These are phyloP conservation scores for Epinotia brunnichana DNA, from an alignment of 2,888 invertebrate genomes.

Conservation along the genomic window DNA sequence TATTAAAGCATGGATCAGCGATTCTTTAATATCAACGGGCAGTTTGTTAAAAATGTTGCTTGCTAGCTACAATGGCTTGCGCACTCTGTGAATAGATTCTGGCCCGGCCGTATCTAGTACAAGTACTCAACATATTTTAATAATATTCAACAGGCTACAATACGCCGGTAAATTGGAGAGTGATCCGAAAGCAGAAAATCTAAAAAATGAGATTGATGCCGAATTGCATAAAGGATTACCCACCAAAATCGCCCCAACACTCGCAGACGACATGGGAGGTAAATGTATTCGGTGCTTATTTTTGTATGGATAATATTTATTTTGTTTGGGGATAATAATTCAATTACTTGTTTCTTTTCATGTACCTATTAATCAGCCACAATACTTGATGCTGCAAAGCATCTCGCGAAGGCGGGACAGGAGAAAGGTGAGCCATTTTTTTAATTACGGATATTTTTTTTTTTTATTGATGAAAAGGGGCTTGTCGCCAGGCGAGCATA, in stretches of 20 bases:
- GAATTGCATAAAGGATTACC: conserved; percentile 63
- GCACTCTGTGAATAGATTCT: too few species aligned
- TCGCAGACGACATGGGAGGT: conserved; percentile 57
- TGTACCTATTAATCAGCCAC: conserved; percentile 54
- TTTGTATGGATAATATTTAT: neutral
- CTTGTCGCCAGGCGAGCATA: too few species aligned
- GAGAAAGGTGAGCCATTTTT: conserved; percentile 59
- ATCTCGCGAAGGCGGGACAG: conserved; percentile 63
- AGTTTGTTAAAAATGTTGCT: too few species aligned
- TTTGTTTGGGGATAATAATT: neutral
- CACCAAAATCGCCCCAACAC: conserved; percentile 54
- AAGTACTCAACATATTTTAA: too few species aligned
- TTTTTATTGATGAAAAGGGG: too few species aligned
- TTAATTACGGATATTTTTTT: too few species aligned
- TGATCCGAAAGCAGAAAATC: conserved; percentile 52
- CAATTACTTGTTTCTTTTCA: conserved; percentile 3
- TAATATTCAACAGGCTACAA: conserved; percentile 56
- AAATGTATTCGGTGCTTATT: conserved; percentile 27
- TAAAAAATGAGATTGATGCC: conserved; percentile 56
- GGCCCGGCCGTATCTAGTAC: too few species aligned
- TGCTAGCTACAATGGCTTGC: too few species aligned
- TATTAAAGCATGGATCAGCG: too few species aligned
- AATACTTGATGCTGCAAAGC: conserved; percentile 61
- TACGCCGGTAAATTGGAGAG: conserved; percentile 57
- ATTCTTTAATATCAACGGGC: too few species aligned